Evolutionary conservation across 2,888 invertebrate species (phyloP), one percentile per base, ranked within the genome.

Genomic region (Callyntrura sp.): DNA sequence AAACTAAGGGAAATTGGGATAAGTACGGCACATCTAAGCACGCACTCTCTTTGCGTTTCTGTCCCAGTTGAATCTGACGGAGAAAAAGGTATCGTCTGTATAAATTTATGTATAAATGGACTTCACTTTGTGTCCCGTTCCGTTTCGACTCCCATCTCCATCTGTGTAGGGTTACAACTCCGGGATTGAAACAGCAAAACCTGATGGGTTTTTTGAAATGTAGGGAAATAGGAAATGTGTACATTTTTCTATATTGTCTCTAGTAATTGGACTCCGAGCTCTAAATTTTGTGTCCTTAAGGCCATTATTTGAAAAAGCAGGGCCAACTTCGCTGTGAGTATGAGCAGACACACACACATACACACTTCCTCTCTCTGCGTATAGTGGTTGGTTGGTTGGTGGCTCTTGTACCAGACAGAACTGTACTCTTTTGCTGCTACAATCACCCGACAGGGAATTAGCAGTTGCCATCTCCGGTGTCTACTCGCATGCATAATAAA

Each of bases 401-500:
- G 17, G 51, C 9, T 25, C 48, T 8, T n/a, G 4, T 48, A 62
- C 65, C 35, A 35, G 35, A 35, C 6, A 35, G 14, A 23, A 43
- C 25, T 12, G 12, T 51, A n/a, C 76, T 76, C 23, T 76, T 76
- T 76, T 55, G 35, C 62, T 51, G 28, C 60, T 85, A 85, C 79
- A 85, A 90, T 85, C 89, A 90, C 89, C 85, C 85, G 85, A 85
- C 68, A 85, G 89, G 89, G 89, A 90, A 90, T 90, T 89, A 89
- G 88, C 88, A 89, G 88, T 89, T 79, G 70, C 81, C 85, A 79
- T 90, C 85, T 73, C 89, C 84, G 81, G 89, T 90, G 85, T 79
- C 89, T 90, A 90, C 89, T 85, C 89, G 89, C 73, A 90, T 85
- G 85, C 85, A 85, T 90, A 90, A 90, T 90, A 90, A 90, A 90